These are phyloP conservation scores for Trogon melanurus DNA, from an alignment of 2,113 vertebrate genomes.

Conservation along the genomic window DNA sequence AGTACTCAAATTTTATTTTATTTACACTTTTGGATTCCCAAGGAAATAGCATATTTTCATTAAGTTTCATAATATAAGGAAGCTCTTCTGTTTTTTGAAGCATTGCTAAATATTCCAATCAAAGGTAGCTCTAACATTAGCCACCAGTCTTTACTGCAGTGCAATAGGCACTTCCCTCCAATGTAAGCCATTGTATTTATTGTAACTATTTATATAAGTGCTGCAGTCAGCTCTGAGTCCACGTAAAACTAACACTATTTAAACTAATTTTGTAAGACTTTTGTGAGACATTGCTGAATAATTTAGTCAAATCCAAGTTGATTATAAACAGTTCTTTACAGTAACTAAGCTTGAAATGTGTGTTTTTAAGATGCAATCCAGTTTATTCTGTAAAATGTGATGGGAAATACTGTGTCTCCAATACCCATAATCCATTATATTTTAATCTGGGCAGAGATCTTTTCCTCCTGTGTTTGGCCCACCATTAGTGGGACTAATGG, in stretches of 20 bases:
- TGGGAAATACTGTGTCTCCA: not conserved
- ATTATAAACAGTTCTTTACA: not conserved
- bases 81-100: not conserved
- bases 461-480: not conserved
- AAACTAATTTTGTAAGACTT: slow-evolving; percentile 39
- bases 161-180: not conserved
- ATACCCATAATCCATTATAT: not conserved
- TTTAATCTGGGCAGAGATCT: not conserved
- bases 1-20: slow-evolving; percentile 5
- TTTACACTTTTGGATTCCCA: slow-evolving; percentile 7
- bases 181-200: not conserved
- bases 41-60: not conserved
- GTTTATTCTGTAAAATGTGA: not conserved
- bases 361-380: not conserved
- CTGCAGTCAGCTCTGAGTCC: slow-evolving; percentile 2
- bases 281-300: slow-evolving; percentile 20
- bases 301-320: slow-evolving; percentile 5
- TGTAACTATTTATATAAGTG: slow-evolving; percentile 8
- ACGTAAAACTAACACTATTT: not conserved
- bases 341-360: not conserved
- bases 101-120: not conserved
- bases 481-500: not conserved
- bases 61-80: not conserved
- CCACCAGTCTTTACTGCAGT: not conserved
- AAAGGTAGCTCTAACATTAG: not conserved